These are phyloP conservation scores for Drosophila kikkawai DNA, from an alignment of 1,140 invertebrate species.

Conservation along the genomic window DNA sequence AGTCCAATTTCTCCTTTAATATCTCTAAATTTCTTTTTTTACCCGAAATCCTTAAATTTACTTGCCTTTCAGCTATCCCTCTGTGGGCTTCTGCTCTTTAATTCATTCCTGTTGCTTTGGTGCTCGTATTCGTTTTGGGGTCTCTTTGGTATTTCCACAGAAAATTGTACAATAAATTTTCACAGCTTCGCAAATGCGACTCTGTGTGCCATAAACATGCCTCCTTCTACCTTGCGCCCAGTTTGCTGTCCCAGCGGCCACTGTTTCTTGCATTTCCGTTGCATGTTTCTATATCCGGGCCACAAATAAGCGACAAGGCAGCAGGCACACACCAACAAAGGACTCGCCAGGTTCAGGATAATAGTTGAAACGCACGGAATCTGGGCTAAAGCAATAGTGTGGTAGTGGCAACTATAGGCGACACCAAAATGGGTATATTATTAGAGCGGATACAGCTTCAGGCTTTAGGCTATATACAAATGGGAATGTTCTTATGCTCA, in stretches of 20 bases:
- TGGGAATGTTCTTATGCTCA: not conserved
- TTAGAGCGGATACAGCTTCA: slow-evolving; percentile 31
- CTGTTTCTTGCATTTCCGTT: slow-evolving; percentile 68
- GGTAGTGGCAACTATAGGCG: slow-evolving; percentile 9
- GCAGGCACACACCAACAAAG: slow-evolving; percentile 48
- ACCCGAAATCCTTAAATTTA: slow-evolving; percentile 13
- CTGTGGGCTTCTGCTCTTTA: slow-evolving; percentile 23
- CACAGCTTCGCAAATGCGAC: slow-evolving; percentile 48
- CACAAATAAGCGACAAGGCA: slow-evolving; percentile 61
- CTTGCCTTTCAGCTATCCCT: not conserved
- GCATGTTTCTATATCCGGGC: slow-evolving; percentile 78
- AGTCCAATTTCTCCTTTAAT: not conserved
- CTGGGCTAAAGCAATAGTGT: slow-evolving; percentile 28
- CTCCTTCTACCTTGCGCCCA: slow-evolving; percentile 24
- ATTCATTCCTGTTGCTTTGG: slow-evolving; percentile 48
- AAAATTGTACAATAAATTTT: slow-evolving; percentile 58
- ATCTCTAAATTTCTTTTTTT: not conserved
- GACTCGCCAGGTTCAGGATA: slow-evolving; percentile 41
- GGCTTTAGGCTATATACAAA: not conserved
- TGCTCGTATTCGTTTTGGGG: slow-evolving; percentile 28
- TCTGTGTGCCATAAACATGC: slow-evolving; percentile 50
- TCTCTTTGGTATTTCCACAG: slow-evolving; percentile 37
- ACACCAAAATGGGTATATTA: slow-evolving; percentile 30
- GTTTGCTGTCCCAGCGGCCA: slow-evolving; percentile 35
- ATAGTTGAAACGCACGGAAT: slow-evolving; percentile 50